A percentile compares a stretch with the other conserved stretches of the same genome.
phyloP scores from a whole-genome alignment of 2,113 vertebrate species.

The Pomatorhinus ruficollis region DNA sequence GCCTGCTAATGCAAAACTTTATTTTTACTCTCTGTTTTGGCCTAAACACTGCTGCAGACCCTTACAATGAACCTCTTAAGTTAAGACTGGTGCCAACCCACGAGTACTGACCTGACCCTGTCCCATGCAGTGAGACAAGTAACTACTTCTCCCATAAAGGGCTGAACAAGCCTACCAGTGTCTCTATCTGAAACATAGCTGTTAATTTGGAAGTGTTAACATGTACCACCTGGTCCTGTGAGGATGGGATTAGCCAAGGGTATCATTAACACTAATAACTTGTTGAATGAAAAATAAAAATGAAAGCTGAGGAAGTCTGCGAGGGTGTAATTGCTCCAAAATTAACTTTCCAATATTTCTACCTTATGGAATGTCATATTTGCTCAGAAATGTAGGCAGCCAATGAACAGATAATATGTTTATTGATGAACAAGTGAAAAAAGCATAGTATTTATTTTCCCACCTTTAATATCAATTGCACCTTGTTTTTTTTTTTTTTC shows the following conservation, averaged over 20 bases:
- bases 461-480: background rate
- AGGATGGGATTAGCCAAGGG: slow-evolving; percentile 20
- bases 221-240: slow-evolving; percentile 11
- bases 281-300: slow-evolving; percentile 43
- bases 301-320: slow-evolving; percentile 12
- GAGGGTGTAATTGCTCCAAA: background rate
- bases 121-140: background rate
- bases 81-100: fast-evolving
- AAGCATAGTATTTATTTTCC: background rate
- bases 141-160: background rate
- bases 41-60: background rate
- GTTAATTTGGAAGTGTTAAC: slow-evolving; percentile 47
- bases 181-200: background rate
- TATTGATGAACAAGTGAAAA: background rate
- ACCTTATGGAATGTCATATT: background rate
- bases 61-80: background rate
- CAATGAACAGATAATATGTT: background rate
- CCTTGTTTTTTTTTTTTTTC: background rate
- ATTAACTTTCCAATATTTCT: slow-evolving; percentile 32
- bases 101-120: background rate
- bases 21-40: background rate
- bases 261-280: slow-evolving; percentile 23
- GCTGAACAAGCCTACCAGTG: slow-evolving; percentile 7
- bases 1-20: background rate
- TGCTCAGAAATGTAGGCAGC: background rate